phyloP scores from a whole-genome alignment of 2,888 invertebrate species.

The Bombyx huttoni region DNA sequence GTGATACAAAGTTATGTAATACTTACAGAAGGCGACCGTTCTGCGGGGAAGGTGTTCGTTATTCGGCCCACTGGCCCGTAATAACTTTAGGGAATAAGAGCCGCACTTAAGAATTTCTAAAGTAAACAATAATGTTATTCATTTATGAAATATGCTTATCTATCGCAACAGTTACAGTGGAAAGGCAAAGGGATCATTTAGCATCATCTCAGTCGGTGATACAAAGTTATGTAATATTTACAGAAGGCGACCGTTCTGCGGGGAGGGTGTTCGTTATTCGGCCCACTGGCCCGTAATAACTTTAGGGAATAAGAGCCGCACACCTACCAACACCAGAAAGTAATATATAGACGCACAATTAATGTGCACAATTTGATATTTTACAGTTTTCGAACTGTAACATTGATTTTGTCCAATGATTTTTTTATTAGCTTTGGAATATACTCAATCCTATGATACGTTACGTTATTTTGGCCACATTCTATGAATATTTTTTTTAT shows the following conservation, averaged over 20 bases:
- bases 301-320: conserved; percentile 60
- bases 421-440: too few species aligned
- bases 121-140: too few species aligned
- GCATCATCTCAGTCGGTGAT: not conserved
- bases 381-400: not conserved
- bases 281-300: conserved; percentile 68
- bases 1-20: conserved; percentile 36
- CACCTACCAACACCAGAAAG: conserved; percentile 45
- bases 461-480: too few species aligned
- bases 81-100: conserved; percentile 67
- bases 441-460: too few species aligned
- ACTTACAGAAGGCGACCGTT: conserved; percentile 33
- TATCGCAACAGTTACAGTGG: too few species aligned
- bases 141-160: too few species aligned
- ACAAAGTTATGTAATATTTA: conserved; percentile 53
- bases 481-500: too few species aligned
- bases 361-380: conserved; percentile 15
- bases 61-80: conserved; percentile 65
- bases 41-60: conserved; percentile 43
- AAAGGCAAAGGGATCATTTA: too few species aligned
- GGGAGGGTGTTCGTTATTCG: conserved; percentile 57
- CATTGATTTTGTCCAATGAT: not conserved
- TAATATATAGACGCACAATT: conserved; percentile 9
- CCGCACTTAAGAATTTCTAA: conserved; percentile 14
- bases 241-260: conserved; percentile 14